A percentile compares a stretch with the other conserved stretches of the same genome.
These are phyloP conservation scores for Pachyuromys duprasi DNA, from an alignment of 2,797 vertebrate genomes.

Conservation along the genomic window DNA sequence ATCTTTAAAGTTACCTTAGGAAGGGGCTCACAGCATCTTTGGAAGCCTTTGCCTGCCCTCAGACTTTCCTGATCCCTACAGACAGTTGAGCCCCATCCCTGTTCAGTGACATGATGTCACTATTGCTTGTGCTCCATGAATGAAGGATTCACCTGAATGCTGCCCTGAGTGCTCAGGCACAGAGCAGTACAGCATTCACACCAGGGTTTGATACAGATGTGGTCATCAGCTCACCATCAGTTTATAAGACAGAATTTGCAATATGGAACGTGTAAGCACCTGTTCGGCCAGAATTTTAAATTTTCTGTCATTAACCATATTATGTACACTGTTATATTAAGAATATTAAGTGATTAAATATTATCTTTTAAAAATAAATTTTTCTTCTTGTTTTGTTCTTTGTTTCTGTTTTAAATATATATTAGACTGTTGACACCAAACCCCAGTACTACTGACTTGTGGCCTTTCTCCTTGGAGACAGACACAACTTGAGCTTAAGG, in stretches of 20 bases:
- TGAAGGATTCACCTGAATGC: not conserved
- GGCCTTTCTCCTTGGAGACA: conserved; percentile 88
- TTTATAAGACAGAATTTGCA: not conserved
- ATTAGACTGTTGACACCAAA: conserved; percentile 81
- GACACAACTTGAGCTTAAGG: conserved; percentile 89
- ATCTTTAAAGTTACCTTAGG: not conserved
- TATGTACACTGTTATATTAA: not conserved
- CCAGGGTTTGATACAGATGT: not conserved
- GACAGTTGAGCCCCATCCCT: rapidly evolving
- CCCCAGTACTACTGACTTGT: conserved; percentile 88
- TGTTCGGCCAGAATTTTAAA: not conserved
- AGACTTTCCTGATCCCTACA: rapidly evolving
- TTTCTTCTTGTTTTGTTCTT: conserved; percentile 86
- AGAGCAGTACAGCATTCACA: no score
- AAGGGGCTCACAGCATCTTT: not conserved
- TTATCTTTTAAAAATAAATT: not conserved
- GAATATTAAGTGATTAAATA: conserved; percentile 48
- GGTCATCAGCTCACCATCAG: rapidly evolving
- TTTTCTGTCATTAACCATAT: not conserved
- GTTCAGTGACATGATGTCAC: rapidly evolving
- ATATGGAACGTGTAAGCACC: no score
- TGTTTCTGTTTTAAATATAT: conserved; percentile 82
- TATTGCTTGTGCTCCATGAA: rapidly evolving
- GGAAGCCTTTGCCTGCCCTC: no score
- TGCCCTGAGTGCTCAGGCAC: no score